These are phyloP conservation scores for Phaethon lepturus DNA, from an alignment of 2,113 vertebrate species.

Conservation along the genomic window DNA sequence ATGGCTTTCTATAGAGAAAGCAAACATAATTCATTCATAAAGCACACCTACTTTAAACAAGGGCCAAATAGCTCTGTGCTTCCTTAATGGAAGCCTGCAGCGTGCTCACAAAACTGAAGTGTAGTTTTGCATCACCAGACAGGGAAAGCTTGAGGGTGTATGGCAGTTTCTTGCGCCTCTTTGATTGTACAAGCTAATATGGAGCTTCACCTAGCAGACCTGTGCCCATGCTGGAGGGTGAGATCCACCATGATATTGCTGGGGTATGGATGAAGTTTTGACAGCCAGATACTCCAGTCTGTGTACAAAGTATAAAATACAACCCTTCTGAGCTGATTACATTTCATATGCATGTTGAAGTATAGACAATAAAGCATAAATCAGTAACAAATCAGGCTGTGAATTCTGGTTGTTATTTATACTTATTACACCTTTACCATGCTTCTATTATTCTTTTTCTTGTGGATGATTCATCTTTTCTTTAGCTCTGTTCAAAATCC, in stretches of 20 bases:
- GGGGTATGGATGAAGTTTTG: background rate
- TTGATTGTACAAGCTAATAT: fast-evolving
- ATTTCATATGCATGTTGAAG: background rate
- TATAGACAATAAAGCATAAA: background rate
- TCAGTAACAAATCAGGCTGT: background rate
- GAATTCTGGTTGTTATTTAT: background rate
- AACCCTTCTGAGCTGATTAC: background rate
- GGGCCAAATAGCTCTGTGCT: background rate
- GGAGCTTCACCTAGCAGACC: fast-evolving
- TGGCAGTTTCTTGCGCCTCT: background rate
- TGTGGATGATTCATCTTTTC: background rate
- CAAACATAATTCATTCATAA: background rate
- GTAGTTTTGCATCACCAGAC: background rate
- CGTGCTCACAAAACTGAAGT: fast-evolving
- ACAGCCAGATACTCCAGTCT: background rate
- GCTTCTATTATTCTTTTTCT: background rate
- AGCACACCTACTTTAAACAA: background rate
- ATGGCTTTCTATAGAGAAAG: background rate
- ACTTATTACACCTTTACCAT: background rate
- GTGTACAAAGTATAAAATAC: background rate
- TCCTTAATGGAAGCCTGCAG: background rate
- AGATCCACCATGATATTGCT: background rate
- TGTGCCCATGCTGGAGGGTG: fast-evolving
- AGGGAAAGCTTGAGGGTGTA: background rate
- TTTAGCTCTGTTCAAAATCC: background rate